Base-by-base conservation (phyloP, 2,888 invertebrate species). In the Colostygia pectinataria region DNA sequence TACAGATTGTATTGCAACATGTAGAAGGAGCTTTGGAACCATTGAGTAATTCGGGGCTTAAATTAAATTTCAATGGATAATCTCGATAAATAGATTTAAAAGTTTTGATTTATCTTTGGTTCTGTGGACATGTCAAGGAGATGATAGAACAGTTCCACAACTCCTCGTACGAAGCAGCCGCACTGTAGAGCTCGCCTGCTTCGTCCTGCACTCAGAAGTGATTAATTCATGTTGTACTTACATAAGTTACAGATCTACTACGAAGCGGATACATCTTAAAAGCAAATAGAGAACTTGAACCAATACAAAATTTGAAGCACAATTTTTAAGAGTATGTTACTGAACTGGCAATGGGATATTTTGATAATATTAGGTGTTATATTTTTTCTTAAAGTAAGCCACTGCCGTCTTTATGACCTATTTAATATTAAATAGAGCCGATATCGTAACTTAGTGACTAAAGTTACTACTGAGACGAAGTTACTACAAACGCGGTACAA, bases 171-270 rank as follows among this genome's bases (percentile, higher is more conserved):
- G n/a, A n/a, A n/a, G n/a, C n/a, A 55, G 45, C 57, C 58, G 54
- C 56, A 46, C 53, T 53, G 58, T 13, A 15, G 55, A 55, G 59
- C 50, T 53, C 54, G 62, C 63, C 61, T 65, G 57, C 57, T 45
- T 57, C 46, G 61, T 63, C 63, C 77, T 67, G 74, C 72, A 60
- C 53, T 63, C 74, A 69, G 62, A 70, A 67, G 70, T 79, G 75
- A 79, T 75, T 76, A 80, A 72, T 77, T 76, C 75, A 80, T 90
- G 89, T 3, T 89, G 89, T 89, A 90, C 89, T 88, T 86, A 87
- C 68, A 80, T 80, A 85, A 83, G 82, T 86, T 87, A 86, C 88
- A 89, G 89, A 89, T 90, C 89, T 89, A 89, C 83, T 76, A 82
- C 77, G 73, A 86, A 87, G 86, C 84, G 78, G 80, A 80, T 79